A percentile compares a stretch with the other conserved stretches of the same genome.
Conservation (phyloP, 2,113 vertebrate genomes). For the Alectura lathami region DNA sequence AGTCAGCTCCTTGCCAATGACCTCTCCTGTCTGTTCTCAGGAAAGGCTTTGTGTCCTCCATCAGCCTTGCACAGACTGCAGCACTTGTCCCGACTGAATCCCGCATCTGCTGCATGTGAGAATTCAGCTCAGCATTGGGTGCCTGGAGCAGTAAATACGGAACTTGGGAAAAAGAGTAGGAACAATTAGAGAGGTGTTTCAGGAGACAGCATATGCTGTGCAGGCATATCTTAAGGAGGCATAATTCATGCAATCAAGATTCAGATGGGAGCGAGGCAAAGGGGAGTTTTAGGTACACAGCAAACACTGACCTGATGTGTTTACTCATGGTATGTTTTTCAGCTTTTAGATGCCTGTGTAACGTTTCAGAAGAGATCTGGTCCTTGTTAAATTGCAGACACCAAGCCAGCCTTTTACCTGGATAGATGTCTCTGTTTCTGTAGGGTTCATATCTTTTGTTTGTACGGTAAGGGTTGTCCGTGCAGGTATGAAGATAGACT, state of each 20-base stretch:
- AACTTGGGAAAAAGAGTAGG: background rate
- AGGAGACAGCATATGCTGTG: background rate
- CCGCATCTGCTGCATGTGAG: background rate
- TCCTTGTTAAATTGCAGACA: background rate
- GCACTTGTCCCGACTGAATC: accelerated
- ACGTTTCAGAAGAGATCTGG: background rate
- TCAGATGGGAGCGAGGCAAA: background rate
- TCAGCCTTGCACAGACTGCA: background rate
- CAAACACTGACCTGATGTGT: background rate
- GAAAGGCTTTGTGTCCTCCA: background rate
- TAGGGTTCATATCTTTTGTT: background rate
- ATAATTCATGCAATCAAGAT: background rate
- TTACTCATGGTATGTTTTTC: background rate
- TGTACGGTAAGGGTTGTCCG: background rate
- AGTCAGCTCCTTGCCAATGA: background rate
- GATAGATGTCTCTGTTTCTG: background rate
- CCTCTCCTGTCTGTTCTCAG: background rate
- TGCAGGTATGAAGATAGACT: background rate
- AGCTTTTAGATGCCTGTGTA: background rate
- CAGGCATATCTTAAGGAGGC: background rate
- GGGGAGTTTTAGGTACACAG: background rate
- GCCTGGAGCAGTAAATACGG: background rate
- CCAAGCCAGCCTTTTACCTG: background rate
- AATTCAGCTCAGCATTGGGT: background rate
- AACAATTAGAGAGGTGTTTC: background rate